Percentiles rank a stretch among this genome's conserved stretches.
Conservation (phyloP, 37 sponge, comb jelly and placozoan genomes). For the Crambe crambe region DNA sequence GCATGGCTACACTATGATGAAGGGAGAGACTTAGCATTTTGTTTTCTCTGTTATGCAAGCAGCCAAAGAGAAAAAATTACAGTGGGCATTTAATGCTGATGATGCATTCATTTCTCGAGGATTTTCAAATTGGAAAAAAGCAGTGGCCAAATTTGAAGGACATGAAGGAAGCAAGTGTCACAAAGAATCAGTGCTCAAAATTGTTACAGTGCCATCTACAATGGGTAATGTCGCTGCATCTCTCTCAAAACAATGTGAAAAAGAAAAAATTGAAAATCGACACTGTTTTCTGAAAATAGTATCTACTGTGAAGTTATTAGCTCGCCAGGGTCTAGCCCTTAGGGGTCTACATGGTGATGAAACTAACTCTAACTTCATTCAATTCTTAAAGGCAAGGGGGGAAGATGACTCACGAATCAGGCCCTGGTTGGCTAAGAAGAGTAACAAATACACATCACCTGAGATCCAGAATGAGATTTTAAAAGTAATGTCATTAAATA, state of each 20-base stretch:
- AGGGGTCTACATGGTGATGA: slow-evolving; percentile 31
- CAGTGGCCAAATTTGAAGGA: slow-evolving; percentile 1
- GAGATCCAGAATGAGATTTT: slow-evolving; percentile 63
- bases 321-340: slow-evolving; percentile 42
- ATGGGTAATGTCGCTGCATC: slow-evolving; percentile 13
- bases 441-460: slow-evolving; percentile 53
- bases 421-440: slow-evolving; percentile 51
- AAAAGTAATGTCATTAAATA: slow-evolving; percentile 35
- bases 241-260: slow-evolving; percentile 16
- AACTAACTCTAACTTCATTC: slow-evolving; percentile 45
- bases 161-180: slow-evolving; percentile 32
- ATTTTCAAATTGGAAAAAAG: slow-evolving; percentile 43
- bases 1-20: slow-evolving; percentile 48
- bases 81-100: slow-evolving; percentile 15
- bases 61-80: slow-evolving; percentile 17
- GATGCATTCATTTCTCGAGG: slow-evolving; percentile 25
- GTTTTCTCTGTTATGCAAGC: slow-evolving; percentile 31
- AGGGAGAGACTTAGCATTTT: slow-evolving; percentile 22
- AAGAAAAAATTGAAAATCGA: slow-evolving; percentile 15
- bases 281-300: slow-evolving; percentile 33
- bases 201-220: slow-evolving; percentile 32
- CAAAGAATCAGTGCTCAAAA: slow-evolving; percentile 23
- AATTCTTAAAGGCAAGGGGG: slow-evolving; percentile 48
- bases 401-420: slow-evolving; percentile 40
- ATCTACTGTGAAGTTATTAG: slow-evolving; percentile 10